Evolutionary conservation across 2,113 vertebrate genomes (phyloP), one percentile per base, ranked within the genome.

Genomic region (Epinephelus fuscoguttatus): DNA sequence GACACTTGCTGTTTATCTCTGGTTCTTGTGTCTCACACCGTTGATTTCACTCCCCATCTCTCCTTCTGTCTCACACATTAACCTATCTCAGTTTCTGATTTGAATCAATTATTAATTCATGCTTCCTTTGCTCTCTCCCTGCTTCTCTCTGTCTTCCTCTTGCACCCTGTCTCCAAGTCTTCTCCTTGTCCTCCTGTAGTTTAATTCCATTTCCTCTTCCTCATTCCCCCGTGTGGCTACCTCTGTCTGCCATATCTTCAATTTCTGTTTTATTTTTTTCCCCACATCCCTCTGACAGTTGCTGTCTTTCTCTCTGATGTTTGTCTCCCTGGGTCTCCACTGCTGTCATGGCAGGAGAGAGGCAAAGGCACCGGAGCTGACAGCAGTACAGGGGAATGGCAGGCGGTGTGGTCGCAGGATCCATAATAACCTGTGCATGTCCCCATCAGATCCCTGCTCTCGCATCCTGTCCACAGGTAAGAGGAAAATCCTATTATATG

Each of bases 401-500:
- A 93, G 96, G 81, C 94, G 94, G 37, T 97, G 96, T 56, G 96
- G 96, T 52, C 97, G 96, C 74, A 94, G 94, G 88, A 86, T 95
- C 75, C 95, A 96, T 91, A 96, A 96, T 90, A 97, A 94, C 6
- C 0, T 96, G 71, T 96, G 95, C 68, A 85, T 96, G 84, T 96
- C 97, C 27, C 96, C 97, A 0, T 94, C 95, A 15, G 97, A 96
- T 81, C 96, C 95, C 42, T 96, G 94, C 87, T 94, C 96, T 0
- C 95, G 94, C 56, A 95, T 96, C 90, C 91, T 96, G 66, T 96
- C 95, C 11, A 96, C 95, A 93, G 97, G 98, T 98, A 84, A 25
- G 84, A 64, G 0, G 4, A 71, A 70, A 1, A 47, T 56, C 6
- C 12, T 9, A 40, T 23, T 21, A 62, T 13, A 37, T 37, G 33